phyloP scores from a whole-genome alignment of 2,797 vertebrate genomes.

The Botia kubotai region DNA sequence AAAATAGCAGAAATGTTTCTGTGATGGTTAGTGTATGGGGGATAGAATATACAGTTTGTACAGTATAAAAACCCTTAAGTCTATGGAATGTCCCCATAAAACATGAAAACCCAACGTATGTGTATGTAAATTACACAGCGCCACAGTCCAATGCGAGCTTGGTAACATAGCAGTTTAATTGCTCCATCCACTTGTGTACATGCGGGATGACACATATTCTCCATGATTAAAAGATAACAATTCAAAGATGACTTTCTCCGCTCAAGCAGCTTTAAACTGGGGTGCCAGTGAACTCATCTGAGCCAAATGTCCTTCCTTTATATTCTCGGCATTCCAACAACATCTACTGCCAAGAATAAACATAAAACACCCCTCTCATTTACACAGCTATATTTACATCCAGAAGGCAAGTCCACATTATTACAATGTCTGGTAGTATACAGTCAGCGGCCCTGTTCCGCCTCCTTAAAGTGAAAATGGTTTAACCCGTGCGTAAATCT shows the following conservation, averaged over 20 bases:
- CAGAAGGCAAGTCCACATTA: constrained; percentile 58
- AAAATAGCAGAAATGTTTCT: not conserved
- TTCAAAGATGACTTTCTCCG: constrained; percentile 53
- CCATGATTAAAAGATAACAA: constrained; percentile 67
- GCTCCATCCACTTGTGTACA: constrained; percentile 57
- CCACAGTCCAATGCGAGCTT: constrained; percentile 27
- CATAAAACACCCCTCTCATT: constrained; percentile 57
- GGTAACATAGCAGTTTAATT: constrained; percentile 52
- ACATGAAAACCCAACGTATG: not conserved
- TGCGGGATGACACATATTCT: constrained; percentile 50
- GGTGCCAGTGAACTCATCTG: constrained; percentile 60
- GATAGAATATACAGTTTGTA: not conserved
- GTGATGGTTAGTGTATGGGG: not conserved
- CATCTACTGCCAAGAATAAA: constrained; percentile 55
- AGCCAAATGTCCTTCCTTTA: constrained; percentile 61
- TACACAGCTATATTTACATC: constrained; percentile 56
- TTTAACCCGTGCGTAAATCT: constrained; percentile 48
- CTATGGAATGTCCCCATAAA: not conserved
- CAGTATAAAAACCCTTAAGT: not conserved
- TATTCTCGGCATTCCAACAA: constrained; percentile 51
- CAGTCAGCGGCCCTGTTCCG: constrained; percentile 46
- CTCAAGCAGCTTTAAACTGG: constrained; percentile 54
- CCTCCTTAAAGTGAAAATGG: constrained; percentile 42
- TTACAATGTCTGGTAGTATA: constrained; percentile 51
- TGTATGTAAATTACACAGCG: not conserved